Base-by-base conservation (phyloP, 2,797 vertebrate genomes). In the Poecilia gillii region DNA sequence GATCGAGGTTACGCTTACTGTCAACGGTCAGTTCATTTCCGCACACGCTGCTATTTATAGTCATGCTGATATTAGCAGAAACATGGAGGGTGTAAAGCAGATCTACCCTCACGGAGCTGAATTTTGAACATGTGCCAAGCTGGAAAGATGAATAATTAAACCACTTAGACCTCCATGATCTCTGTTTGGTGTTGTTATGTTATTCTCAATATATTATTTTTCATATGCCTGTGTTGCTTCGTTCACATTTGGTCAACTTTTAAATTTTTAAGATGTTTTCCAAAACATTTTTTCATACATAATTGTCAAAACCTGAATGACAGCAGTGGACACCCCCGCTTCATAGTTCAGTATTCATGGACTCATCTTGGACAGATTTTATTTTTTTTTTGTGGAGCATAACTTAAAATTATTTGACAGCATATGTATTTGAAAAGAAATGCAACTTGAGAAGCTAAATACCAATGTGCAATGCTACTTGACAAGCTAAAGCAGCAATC, bases 1-100 rank as follows among this genome's bases (percentile, higher is more conserved):
- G 91, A 96, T 96, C 0, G 97, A 99, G 87, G 98, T 99, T 51
- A 95, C 96, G 0, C 97, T 99, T 55, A 97, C 95, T 0, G 98
- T 99, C 85, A 99, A 99, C 0, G 98, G 98, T 99, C 86, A 95
- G 96, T 90, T 3, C 13, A 59, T 13, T 0, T 57, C 39, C 46
- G 28, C 13, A 66, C 23, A 71, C 31, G 43, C 25, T 71, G 41
- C 47, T 49, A n/a, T 78, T 78, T 47, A 70, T 18, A 77, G 71
- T 39, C 57, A 16, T 6, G 41, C 49, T 46, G 33, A 74, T 20
- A 47, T 75, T 11, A 59, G 41, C 14, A 76, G 1, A 36, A 43
- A 73, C 45, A 2, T 28, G 28, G 16, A 72, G 76, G 4, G 1
- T 46, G 45, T 33, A 25, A 9, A 76, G 51, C 13, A 51, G 9